Base-by-base conservation (phyloP, 1,140 invertebrate genomes). In the Pteromalus puparum region DNA sequence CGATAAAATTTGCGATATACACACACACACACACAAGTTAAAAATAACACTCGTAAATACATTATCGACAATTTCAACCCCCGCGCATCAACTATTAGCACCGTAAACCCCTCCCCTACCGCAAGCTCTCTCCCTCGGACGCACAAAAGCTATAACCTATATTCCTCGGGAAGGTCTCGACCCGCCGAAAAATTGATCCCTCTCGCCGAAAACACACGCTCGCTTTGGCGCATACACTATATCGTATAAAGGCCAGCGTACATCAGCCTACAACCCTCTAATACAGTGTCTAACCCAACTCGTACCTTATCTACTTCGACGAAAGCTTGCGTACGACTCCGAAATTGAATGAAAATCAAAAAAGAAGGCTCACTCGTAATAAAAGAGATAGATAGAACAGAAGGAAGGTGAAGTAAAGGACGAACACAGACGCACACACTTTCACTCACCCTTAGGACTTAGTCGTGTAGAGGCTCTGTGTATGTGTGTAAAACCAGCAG, bases 331-430 rank as follows among this genome's bases (percentile, higher is more conserved):
- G 38, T 42, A 42, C 34, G 12, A 21, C 12, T 38, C 30, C 73
- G 34, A 74, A 24, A 42, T 21, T 1, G 26, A 28, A 30, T 12
- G 2, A 70, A 70, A 70, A 38, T 30, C 21, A 42, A 74, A 9
- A 42, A 42, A 74, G 38, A 74, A 74, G 73, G 38, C 73, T 74
- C 73, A 38, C 73, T 21, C 26, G 38, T 42, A 21, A 65, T 5
- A 2, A 26, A 5, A 18, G 10, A 26, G 30, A 34, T 5, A 34
- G 30, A 34, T 2, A 34, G 30, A 34, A 34, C 30, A 34, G 30
- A 0, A 34, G 5, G 24, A 70, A 70, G 21, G 61, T 65, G 61
- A 65, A 65, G 61, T 15, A 28, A 30, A 28, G 67, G 65, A 26
- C 65, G n/a, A 65, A 42, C 38, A 42, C 38, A 42, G 38, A 42